Evolutionary conservation across 2,113 vertebrate genomes (phyloP).

Genomic region (Apodemus speciosus): DNA sequence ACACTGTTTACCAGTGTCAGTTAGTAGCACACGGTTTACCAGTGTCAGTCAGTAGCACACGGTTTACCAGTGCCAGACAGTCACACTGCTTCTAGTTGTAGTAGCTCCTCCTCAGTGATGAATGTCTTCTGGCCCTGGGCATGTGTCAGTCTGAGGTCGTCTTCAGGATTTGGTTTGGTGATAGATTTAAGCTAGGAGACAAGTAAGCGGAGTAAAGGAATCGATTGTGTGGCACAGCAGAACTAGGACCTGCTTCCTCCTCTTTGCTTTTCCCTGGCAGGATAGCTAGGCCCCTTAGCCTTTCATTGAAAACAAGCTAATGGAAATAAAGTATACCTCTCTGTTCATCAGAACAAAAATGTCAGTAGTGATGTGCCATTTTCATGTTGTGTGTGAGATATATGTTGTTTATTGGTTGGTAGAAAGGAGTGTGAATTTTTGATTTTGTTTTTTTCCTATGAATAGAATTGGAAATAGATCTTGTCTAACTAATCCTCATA

Average conservation of each 20-base stretch:
- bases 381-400: conserved; percentile 8
- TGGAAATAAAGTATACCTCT: neutral
- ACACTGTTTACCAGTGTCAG: neutral
- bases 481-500: neutral
- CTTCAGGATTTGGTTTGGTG: conserved; percentile 44
- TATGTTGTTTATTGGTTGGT: conserved; percentile 13
- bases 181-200: neutral
- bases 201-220: neutral
- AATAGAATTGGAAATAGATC: neutral
- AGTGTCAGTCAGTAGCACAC: neutral
- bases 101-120: neutral
- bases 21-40: neutral
- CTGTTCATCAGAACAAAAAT: conserved; percentile 11
- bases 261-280: neutral
- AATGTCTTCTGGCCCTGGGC: neutral
- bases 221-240: neutral
- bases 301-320: conserved; percentile 19
- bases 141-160: conserved; percentile 5
- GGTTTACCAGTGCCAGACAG: neutral
- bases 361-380: neutral
- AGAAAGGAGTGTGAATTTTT: neutral
- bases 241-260: neutral
- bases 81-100: neutral
- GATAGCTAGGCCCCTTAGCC: neutral
- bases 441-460: neutral